Evolutionary conservation across 2,113 vertebrate genomes (phyloP).

Genomic region (Pangasianodon gigas): DNA sequence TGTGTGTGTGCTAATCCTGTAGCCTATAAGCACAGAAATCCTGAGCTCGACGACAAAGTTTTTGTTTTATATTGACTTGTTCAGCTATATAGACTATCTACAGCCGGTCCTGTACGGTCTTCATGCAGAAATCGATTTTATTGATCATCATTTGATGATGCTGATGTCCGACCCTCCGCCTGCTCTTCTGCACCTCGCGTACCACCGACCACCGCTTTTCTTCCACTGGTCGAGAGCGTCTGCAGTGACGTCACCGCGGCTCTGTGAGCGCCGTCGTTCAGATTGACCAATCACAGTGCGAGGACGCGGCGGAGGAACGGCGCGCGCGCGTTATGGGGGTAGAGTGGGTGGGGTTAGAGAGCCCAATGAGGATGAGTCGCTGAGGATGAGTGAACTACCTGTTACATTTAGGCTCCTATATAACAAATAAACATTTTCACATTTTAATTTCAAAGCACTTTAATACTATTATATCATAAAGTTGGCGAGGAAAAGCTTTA

Average conservation of each 20-base stretch:
- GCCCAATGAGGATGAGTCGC: not conserved
- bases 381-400: not conserved
- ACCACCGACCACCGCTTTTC: slow-evolving; percentile 42
- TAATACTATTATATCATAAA: not conserved
- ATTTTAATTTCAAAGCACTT: too few relatives aligned
- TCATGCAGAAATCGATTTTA: slow-evolving; percentile 35
- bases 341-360: slow-evolving; percentile 18
- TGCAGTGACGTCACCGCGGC: slow-evolving; percentile 46
- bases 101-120: slow-evolving; percentile 29
- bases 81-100: not conserved
- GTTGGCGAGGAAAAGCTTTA: not conserved
- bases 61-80: not conserved
- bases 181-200: slow-evolving; percentile 31
- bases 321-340: slow-evolving; percentile 3
- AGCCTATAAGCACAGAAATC: not conserved
- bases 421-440: not conserved
- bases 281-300: slow-evolving; percentile 39
- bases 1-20: slow-evolving; percentile 11
- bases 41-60: not conserved
- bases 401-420: not conserved
- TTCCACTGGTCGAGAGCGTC: slow-evolving; percentile 32
- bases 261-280: not conserved
- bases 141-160: slow-evolving; percentile 15
- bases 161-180: not conserved
- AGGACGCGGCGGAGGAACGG: not conserved